Evolutionary conservation across 53 echinoderm and acorn worm species (phyloP).

Genomic region (Actinopyga echinites): DNA sequence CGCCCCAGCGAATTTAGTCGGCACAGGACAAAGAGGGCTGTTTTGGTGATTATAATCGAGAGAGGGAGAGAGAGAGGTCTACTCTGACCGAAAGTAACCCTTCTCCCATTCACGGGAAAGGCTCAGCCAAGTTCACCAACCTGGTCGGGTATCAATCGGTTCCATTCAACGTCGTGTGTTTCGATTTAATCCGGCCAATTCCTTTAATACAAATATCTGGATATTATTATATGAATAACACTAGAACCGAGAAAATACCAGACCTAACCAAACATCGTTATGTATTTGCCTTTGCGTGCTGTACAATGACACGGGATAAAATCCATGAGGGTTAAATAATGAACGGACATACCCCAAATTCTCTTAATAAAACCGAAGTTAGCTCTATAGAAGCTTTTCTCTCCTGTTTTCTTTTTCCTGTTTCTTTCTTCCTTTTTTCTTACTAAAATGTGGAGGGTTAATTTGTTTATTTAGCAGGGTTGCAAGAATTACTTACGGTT

Average conservation of each 20-base stretch:
- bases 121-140: conserved; percentile 26
- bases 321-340: too few species aligned
- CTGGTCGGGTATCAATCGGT: neutral
- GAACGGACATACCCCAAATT: too few species aligned
- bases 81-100: conserved; percentile 24
- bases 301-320: too few species aligned
- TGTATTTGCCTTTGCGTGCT: neutral
- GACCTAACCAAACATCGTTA: conserved; percentile 18
- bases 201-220: neutral
- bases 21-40: conserved; percentile 28
- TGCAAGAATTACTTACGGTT: too few species aligned
- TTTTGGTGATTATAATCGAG: neutral
- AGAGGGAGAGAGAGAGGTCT: neutral
- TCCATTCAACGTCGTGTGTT: conserved; percentile 3
- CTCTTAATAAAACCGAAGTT: too few species aligned
- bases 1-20: neutral
- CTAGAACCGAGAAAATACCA: neutral
- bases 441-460: too few species aligned
- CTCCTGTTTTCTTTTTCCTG: too few species aligned
- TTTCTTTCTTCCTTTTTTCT: too few species aligned
- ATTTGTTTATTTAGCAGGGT: too few species aligned
- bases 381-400: too few species aligned
- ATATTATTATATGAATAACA: conserved; percentile 23
- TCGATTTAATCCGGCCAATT: conserved; percentile 13
- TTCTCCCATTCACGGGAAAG: neutral